Evolutionary conservation across 1,140 invertebrate species (phyloP), one percentile per base, ranked within the genome.

Genomic region (Orussus abietinus): DNA sequence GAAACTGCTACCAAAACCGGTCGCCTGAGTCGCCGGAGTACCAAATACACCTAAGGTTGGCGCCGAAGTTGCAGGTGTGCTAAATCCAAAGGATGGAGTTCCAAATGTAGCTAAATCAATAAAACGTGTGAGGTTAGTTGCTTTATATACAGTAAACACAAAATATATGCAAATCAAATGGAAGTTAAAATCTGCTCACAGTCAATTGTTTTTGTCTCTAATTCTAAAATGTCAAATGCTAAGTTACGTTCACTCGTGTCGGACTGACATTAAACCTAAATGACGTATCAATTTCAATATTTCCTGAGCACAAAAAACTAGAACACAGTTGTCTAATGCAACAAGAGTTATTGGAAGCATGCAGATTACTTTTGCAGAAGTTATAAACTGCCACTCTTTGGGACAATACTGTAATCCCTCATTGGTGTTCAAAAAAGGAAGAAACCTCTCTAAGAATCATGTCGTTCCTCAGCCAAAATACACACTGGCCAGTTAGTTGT

Each of bases 1-100:
- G n/a, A n/a, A n/a, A n/a, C n/a, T n/a, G n/a, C n/a, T 69, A 10
- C 64, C 64, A 32, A 72, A 64, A 15, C 66, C 56, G 6, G 62
- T 49, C 12, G 56, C 49, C 21, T 64, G 55, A 1, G 68, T 57
- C 2, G 72, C 47, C 3, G 71, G 59, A 2, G 69, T 57, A 7
- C 74, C 72, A 37, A 77, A 76, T 0, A 60, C 32, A 20, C 37
- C 38, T 42, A 49, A 41, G 14, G 56, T 55, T 4, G 62, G 45
- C 9, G 55, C 39, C n/a, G 56, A 59, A 14, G 57, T 65, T 19
- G 56, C 56, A 10, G 65, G 62, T 21, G 64, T 55, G 14, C 52
- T 60, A 43, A 73, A 72, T 21, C 56, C 58, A 19, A 69, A 73
- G 5, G 59, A 58, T 4, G 55, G 45, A 10, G 60, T 55, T 12